These are phyloP conservation scores for Orbicella faveolata DNA, from an alignment of 64 coral and sea anemone species.

Conservation along the genomic window DNA sequence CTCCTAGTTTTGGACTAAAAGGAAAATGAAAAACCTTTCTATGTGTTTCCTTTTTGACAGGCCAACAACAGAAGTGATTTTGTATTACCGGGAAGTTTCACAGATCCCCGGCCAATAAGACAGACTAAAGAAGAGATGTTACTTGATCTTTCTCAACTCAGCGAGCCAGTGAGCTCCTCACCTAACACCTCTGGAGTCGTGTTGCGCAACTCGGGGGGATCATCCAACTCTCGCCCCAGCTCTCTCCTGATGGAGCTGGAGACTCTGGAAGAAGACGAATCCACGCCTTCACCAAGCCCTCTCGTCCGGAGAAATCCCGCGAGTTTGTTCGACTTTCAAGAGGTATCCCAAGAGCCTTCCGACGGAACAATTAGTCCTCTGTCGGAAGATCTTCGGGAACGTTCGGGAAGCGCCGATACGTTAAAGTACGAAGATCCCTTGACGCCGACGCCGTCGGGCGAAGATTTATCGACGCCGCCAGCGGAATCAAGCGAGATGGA, in stretches of 20 bases:
- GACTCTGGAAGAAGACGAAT: conserved; percentile 74
- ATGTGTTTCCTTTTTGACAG: neutral
- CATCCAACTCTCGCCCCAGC: conserved; percentile 81
- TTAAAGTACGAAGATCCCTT: conserved; percentile 52
- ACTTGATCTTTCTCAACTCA: conserved; percentile 71
- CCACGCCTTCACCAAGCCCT: conserved; percentile 78
- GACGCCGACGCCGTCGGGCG: conserved; percentile 17
- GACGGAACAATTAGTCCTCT: conserved; percentile 21
- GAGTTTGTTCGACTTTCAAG: conserved; percentile 63
- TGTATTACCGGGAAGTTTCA: conserved; percentile 16
- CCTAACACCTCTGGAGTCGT: conserved; percentile 34
- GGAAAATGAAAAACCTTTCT: neutral
- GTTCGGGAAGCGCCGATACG: conserved; percentile 60
- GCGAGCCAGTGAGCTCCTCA: neutral
- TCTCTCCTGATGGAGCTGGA: conserved; percentile 81
- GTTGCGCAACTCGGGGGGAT: conserved; percentile 46
- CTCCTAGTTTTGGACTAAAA: neutral
- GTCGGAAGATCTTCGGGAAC: conserved; percentile 46
- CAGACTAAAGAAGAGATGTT: conserved; percentile 34
- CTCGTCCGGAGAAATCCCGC: conserved; percentile 22
- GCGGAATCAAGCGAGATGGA: neutral
- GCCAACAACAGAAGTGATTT: conserved; percentile 17
- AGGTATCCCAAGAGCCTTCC: neutral
- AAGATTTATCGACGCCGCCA: neutral
- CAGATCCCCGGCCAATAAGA: conserved; percentile 35